phyloP scores from a whole-genome alignment of 2,888 invertebrate genomes.

The Pasiphila rectangulata region DNA sequence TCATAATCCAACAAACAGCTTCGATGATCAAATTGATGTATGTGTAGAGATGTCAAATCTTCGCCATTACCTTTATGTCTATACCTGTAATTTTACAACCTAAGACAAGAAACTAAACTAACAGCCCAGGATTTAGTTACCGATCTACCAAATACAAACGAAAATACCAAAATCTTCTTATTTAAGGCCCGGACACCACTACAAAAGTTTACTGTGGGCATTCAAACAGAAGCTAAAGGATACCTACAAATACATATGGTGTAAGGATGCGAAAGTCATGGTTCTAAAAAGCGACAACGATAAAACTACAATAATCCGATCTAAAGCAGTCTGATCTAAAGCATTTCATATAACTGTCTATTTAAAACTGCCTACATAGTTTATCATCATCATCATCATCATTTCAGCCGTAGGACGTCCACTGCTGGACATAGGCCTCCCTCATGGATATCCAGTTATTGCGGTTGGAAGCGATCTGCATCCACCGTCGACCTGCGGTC shows the following conservation, averaged over 20 bases:
- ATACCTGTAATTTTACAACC: too few species aligned
- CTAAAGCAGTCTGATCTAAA: background rate
- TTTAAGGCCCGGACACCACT: background rate
- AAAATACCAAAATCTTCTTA: background rate
- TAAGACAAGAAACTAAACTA: too few species aligned
- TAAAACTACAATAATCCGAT: background rate
- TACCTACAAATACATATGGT: background rate
- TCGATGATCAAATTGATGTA: too few species aligned
- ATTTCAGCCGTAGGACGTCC: too few species aligned
- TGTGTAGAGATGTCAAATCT: too few species aligned
- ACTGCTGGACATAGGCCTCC: too few species aligned
- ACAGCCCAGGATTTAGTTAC: too few species aligned
- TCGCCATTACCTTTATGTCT: too few species aligned
- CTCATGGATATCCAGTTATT: too few species aligned
- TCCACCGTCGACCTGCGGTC: too few species aligned
- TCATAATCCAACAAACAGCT: constrained; percentile 2
- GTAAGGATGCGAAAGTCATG: background rate
- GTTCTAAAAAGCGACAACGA: background rate
- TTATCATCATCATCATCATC: too few species aligned
- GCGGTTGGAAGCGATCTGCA: too few species aligned
- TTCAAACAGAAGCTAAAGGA: background rate
- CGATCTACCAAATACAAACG: background rate
- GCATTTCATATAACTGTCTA: background rate
- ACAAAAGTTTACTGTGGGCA: background rate
- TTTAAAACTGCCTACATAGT: background rate